Percentiles rank a stretch among this genome's conserved stretches.
Evolutionary conservation across 2,888 invertebrate species (phyloP).

Genomic region (Drosophila pullipes): DNA sequence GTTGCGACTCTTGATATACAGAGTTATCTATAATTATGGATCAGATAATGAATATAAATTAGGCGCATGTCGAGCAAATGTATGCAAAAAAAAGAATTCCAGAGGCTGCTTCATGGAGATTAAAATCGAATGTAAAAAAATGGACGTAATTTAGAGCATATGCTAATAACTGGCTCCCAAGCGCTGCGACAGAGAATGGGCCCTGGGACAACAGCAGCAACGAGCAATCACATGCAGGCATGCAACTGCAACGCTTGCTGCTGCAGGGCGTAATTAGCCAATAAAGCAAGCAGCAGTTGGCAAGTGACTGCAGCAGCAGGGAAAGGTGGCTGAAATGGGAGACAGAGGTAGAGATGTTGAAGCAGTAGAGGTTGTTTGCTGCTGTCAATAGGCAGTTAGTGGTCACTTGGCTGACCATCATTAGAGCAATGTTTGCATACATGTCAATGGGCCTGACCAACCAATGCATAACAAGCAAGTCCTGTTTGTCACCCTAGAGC

Average conservation of each 20-base stretch:
- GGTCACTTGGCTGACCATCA: constrained; percentile 62
- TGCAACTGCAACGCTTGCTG: constrained; percentile 49
- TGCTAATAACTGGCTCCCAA: constrained; percentile 69
- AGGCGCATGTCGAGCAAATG: constrained; percentile 66
- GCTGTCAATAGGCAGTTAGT: constrained; percentile 54
- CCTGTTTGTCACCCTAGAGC: constrained; percentile 55
- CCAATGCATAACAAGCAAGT: constrained; percentile 7
- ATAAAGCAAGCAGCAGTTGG: constrained; percentile 57
- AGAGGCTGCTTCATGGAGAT: constrained; percentile 64
- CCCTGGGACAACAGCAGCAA: constrained; percentile 27
- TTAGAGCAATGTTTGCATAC: constrained; percentile 74
- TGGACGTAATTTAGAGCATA: constrained; percentile 48
- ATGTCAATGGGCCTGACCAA: constrained; percentile 49
- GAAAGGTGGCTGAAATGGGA: constrained; percentile 4
- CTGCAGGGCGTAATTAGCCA: constrained; percentile 80
- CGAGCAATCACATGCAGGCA: constrained; percentile 25
- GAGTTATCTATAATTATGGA: constrained; percentile 74
- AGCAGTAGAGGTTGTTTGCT: not conserved
- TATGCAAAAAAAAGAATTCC: constrained; percentile 46
- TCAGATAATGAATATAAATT: constrained; percentile 80
- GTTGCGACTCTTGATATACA: constrained; percentile 29
- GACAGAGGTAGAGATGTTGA: not conserved
- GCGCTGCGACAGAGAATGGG: constrained; percentile 4
- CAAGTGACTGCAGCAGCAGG: constrained; percentile 13
- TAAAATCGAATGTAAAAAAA: constrained; percentile 75